Conservation (phyloP, 2,888 invertebrate species). For the Mythimna lalbum region DNA sequence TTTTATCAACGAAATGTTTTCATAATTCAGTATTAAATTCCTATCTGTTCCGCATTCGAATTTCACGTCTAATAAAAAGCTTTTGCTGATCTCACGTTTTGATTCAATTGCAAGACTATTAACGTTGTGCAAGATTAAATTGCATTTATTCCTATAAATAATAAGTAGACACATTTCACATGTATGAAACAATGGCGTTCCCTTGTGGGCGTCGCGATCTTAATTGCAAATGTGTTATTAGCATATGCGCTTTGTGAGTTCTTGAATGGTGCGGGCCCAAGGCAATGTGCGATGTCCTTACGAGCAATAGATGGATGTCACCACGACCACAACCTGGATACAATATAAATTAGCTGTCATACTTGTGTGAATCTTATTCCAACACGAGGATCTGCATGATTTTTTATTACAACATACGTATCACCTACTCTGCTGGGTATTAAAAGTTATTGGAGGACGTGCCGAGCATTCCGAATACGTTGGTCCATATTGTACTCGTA, state of each 20-base stretch:
- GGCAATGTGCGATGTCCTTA: slow-evolving; percentile 81
- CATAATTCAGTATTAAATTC: slow-evolving; percentile 77
- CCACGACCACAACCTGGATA: slow-evolving; percentile 57
- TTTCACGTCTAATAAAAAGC: slow-evolving; percentile 54
- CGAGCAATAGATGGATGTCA: slow-evolving; percentile 73
- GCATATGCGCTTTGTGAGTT: slow-evolving; percentile 88
- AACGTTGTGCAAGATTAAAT: slow-evolving; percentile 34
- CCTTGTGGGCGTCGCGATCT: slow-evolving; percentile 85
- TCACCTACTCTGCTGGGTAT: slow-evolving; percentile 37
- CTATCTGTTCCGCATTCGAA: slow-evolving; percentile 64
- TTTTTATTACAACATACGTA: slow-evolving; percentile 38
- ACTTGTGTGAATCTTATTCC: slow-evolving; percentile 41
- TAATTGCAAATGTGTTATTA: slow-evolving; percentile 89
- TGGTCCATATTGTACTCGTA: slow-evolving; percentile 20
- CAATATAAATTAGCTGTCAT: slow-evolving; percentile 51
- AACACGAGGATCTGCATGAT: slow-evolving; percentile 34
- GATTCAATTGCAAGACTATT: slow-evolving; percentile 41
- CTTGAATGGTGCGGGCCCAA: slow-evolving; percentile 84
- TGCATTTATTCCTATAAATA: slow-evolving; percentile 63
- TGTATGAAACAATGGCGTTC: slow-evolving; percentile 85
- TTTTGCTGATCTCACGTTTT: slow-evolving; percentile 40
- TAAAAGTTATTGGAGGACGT: slow-evolving; percentile 36
- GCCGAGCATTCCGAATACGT: slow-evolving; percentile 28
- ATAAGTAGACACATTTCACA: slow-evolving; percentile 76
- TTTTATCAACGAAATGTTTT: slow-evolving; percentile 79